Base-by-base conservation (phyloP, 2,888 invertebrate genomes). In the Miltochrista miniata region DNA sequence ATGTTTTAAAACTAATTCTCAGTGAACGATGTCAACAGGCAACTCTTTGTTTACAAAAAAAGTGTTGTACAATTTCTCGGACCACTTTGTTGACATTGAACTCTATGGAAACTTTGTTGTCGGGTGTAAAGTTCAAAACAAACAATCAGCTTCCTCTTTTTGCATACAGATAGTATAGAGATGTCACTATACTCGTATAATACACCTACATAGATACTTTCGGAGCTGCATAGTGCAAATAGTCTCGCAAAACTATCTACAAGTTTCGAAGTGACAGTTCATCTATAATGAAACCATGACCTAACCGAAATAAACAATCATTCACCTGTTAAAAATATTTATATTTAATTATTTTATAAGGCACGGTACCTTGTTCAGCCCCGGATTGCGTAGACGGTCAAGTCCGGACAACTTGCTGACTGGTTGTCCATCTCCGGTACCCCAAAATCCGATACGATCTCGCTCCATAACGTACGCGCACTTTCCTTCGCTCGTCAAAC, bases 321-420 rank as follows among this genome's bases (percentile, higher is more conserved):
- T 61, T 55, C 59, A 70, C 70, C 59, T 53, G 38, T 36, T 13
- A 52, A 53, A 34, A 35, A 7, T 14, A 34, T 31, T 36, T 2
- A 31, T 37, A 33, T 11, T 1, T 0, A 13, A 14, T 24, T 24
- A 24, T 29, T 44, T 14, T 35, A 7, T 29, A n/a, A 29, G 13
- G 13, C 10, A 36, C 36, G 36, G 30, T 81, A 95, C 95, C 95
- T 95, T 95, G 81, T 95, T 95, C 9, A 95, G 90, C 51, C 93
- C 93, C 1, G 95, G 94, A 76, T 94, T 93, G 55, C 93, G 92
- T 40, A 95, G 88, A 59, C 93, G 93, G 82, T 95, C 95, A 60
- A 95, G 90, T 50, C 95, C 95, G 48, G 94, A 92, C 48, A 93
- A 77, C 51, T 92, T 91, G 76, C 92, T 92, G 64, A 91, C 83